Base-by-base conservation (phyloP, 2,797 vertebrate genomes). In the Myotis planiceps region DNA sequence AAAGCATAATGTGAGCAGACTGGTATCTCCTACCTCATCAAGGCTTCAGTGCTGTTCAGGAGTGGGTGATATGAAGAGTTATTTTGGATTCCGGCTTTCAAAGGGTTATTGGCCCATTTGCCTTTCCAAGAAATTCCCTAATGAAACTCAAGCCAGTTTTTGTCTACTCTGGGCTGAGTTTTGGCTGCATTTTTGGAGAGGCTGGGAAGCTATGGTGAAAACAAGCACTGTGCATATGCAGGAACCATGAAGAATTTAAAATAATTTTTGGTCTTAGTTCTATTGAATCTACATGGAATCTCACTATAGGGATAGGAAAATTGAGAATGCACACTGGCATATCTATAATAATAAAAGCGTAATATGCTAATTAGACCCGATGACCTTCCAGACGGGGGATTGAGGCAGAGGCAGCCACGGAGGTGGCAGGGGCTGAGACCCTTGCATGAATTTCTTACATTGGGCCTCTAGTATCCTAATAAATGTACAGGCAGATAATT, bases 11-110 rank as follows among this genome's bases (percentile, higher is more conserved):
- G 29, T 66, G 79, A 82, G 27, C 53, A 78, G 32, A 92, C 27
- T 45, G 42, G 37, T 89, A 25, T 92, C 51, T 89, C 65, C 90
- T n/a, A 39, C 49, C 23, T 81, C 47, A 53, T 42, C 32, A 84
- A 83, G 68, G 18, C 80, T 83, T 39, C 6, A 25, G 5, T 65
- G 53, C 69, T 90, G 6, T 86, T 84, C 34, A 83, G 72, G 66
- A 82, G 63, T 83, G 45, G 55, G 25, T 88, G 78, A 68, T 29
- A 1, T 72, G 58, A 91, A 79, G 45, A 63, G 10, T 84, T 94
- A 92, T 78, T 94, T 96, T 92, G 58, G 21, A 90, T 86, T 95
- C 37, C 66, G 16, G 23, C 63, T 89, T 96, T 95, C 45, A 65
- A 68, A 89, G 42, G 47, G 68, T 45, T 27, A 9, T 82, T 94